Conservation (phyloP, 2,113 vertebrate species). For the Heterotis niloticus region DNA sequence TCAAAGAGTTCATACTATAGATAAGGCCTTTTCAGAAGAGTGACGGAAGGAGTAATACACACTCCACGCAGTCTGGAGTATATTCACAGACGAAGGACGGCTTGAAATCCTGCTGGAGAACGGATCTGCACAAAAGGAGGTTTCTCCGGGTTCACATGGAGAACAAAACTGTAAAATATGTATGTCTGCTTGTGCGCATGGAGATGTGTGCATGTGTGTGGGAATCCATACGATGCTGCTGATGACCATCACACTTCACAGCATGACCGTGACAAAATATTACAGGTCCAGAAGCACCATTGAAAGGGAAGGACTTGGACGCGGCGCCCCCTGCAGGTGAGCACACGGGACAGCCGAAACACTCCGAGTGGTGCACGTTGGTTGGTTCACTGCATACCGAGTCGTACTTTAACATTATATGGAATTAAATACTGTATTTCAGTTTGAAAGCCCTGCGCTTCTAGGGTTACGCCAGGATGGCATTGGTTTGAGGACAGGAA, state of each 20-base stretch:
- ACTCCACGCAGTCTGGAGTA: neutral
- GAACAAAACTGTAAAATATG: slow-evolving; percentile 1
- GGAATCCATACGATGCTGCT: neutral
- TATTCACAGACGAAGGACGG: slow-evolving; percentile 8
- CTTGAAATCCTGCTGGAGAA: neutral
- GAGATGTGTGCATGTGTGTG: neutral
- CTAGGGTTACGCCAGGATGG: slow-evolving; percentile 2
- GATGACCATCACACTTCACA: too few species aligned
- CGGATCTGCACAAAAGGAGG: neutral
- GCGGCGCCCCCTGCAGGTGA: neutral
- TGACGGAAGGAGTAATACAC: neutral
- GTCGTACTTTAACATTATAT: slow-evolving; percentile 15
- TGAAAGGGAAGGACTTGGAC: neutral
- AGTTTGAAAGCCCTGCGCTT: neutral
- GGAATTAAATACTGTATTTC: slow-evolving; percentile 27
- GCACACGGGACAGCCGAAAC: neutral
- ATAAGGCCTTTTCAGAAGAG: neutral
- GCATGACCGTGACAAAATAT: neutral
- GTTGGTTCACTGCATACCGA: slow-evolving; percentile 13
- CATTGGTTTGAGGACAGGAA: slow-evolving; percentile 7
- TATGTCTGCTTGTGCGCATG: neutral
- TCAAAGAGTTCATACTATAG: slow-evolving; percentile 9
- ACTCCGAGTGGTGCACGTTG: neutral
- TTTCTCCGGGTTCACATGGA: slow-evolving; percentile 11
- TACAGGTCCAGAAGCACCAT: neutral